Evolutionary conservation across 2,888 invertebrate genomes (phyloP), one percentile per base, ranked within the genome.

Genomic region (Eilema sororculum): DNA sequence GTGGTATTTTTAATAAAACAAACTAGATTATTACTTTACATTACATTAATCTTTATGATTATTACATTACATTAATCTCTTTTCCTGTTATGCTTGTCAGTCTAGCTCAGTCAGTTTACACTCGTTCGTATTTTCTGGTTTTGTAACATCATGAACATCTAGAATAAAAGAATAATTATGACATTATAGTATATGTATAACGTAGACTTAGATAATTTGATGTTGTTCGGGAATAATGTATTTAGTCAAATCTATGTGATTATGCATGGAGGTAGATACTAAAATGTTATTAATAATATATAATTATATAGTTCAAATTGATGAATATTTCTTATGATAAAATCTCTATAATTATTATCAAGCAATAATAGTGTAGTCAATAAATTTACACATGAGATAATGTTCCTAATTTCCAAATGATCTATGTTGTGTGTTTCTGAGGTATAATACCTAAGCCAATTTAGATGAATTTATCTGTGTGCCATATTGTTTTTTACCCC

Each of bases 401-500:
- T 59, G 72, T 80, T 78, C 65, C 67, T 78, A 59, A 68, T 20
- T 69, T 58, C 65, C 68, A 57, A 24, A 69, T 68, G n/a, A 73
- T 72, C 30, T 22, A 67, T 73, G 5, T 67, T 69, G 67, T 69
- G 57, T 74, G 62, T 77, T 68, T 67, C 67, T 69, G 72, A 68
- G 70, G 72, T 75, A 70, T 69, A 72, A 20, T 16, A n/a, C n/a
- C n/a, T n/a, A 46, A 67, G 24, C 28, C 22, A 30, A 65, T 30
- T 22, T 72, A 71, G 66, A 74, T 69, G 82, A 85, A 81, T 84
- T 84, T 84, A 83, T 81, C 79, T 86, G 78, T 76, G 88, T 89
- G 89, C 89, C 89, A 89, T 89, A 86, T 79, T 76, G 67, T 81
- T 69, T 72, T n/a, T n/a, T n/a, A n/a, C n/a, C n/a, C n/a, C n/a